Evolutionary conservation across 1,140 invertebrate genomes (phyloP), one percentile per base, ranked within the genome.

Genomic region (Tetraneura akinire): DNA sequence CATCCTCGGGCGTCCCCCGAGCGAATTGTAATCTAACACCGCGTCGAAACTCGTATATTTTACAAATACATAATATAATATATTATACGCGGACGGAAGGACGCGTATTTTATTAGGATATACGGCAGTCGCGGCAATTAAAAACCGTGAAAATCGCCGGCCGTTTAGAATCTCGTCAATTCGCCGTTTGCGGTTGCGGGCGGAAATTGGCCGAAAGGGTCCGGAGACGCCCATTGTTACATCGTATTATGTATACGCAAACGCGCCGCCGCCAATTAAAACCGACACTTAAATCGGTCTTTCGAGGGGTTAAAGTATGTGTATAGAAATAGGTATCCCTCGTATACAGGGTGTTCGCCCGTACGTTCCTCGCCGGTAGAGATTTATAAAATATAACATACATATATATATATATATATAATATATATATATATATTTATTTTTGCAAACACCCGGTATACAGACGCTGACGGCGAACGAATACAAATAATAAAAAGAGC

Each of bases 91-190:
- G n/a, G n/a, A n/a, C n/a, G n/a, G n/a, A n/a, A n/a, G 2, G 32
- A 6, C 4, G 3, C 6, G 62, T 21, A 8, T n/a, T n/a, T n/a
- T n/a, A n/a, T n/a, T n/a, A n/a, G n/a, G n/a, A n/a, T 42, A 21
- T 11, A 13, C 32, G 26, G 6, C 5, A 10, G 13, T 14, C 32
- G 14, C 10, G 21, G n/a, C 73, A 76, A 60, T 51, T 53, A 55
- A 55, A 74, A 76, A 10, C n/a, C 53, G 21, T 16, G 42, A 42
- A 37, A 66, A 37, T 13, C 23, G 0, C 8, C n/a, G 32, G 51
- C 32, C 71, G 37, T 76, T 76, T 76, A 76, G 53, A 60, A 60
- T 45, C 73, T 76, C 73, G 73, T 76, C 55, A 60, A 76, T 51
- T 23, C 32, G 21, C 29, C 51, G 18, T 74, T 74, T 74, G 71